Conservation (phyloP, 2,113 vertebrate genomes). For the Poeciliopsis retropinna region DNA sequence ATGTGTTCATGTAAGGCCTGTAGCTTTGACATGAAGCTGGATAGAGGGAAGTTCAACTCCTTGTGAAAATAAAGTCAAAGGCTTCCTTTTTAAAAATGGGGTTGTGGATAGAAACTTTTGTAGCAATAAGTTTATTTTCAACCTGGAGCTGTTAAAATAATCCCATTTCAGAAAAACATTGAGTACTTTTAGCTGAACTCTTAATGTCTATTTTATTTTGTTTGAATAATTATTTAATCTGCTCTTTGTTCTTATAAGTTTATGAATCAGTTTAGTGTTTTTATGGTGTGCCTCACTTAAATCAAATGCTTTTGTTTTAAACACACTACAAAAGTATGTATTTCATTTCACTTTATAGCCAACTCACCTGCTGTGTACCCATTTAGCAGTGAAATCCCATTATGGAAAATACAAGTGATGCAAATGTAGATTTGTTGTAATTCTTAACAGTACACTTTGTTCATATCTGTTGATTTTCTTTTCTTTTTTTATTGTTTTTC, state of each 20-base stretch:
- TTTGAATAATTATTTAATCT: not conserved
- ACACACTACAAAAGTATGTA: not conserved
- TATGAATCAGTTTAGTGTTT: not conserved
- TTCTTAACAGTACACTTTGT: not conserved
- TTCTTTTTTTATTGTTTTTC: no score
- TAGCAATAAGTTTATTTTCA: not conserved
- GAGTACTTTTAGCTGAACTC: not conserved
- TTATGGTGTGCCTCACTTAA: no score
- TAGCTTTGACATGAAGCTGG: constrained; percentile 48
- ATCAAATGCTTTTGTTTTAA: not conserved
- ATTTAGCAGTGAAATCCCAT: not conserved
- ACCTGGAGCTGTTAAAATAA: not conserved
- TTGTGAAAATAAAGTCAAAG: no score
- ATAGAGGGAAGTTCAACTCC: constrained; percentile 16
- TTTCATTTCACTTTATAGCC: not conserved
- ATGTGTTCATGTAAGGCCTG: constrained; percentile 45
- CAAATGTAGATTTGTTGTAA: not conserved
- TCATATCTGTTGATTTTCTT: not conserved
- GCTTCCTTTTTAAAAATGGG: not conserved
- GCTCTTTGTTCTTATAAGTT: not conserved
- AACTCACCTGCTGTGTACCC: not conserved
- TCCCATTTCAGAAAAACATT: not conserved
- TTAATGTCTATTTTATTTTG: not conserved
- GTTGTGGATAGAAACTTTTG: not conserved
- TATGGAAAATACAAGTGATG: not conserved